These are phyloP conservation scores for Seison nebaliae DNA, from an alignment of 1,140 invertebrate genomes.

Conservation along the genomic window DNA sequence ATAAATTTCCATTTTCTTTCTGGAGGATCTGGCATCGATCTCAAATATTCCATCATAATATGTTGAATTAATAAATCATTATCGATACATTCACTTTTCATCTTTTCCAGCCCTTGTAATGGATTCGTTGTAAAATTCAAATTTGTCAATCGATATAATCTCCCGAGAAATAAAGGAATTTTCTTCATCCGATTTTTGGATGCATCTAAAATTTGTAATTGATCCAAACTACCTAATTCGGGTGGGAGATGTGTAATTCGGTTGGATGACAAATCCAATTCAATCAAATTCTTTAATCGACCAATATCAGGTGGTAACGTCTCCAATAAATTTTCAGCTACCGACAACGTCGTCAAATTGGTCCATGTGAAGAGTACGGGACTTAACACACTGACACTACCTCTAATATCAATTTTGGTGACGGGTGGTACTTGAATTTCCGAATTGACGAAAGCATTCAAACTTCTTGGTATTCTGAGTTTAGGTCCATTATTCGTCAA, in stretches of 20 bases:
- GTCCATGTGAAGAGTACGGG: slow-evolving; percentile 59
- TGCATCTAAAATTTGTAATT: slow-evolving; percentile 65
- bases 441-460: too few species aligned
- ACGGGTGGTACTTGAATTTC: too few species aligned
- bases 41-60: slow-evolving; percentile 42
- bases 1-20: slow-evolving; percentile 67
- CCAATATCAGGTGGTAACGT: slow-evolving; percentile 61
- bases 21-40: slow-evolving; percentile 70
- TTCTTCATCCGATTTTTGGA: slow-evolving; percentile 71
- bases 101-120: neutral
- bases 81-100: neutral
- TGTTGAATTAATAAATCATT: too few species aligned
- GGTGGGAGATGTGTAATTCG: slow-evolving; percentile 62
- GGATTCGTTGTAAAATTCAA: slow-evolving; percentile 23
- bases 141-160: slow-evolving; percentile 65
- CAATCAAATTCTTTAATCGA: slow-evolving; percentile 48
- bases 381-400: slow-evolving; percentile 55
- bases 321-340: slow-evolving; percentile 70
- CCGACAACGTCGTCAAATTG: slow-evolving; percentile 64
- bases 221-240: slow-evolving; percentile 73
- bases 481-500: too few species aligned
- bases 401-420: slow-evolving; percentile 29
- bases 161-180: slow-evolving; percentile 81
- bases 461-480: too few species aligned
- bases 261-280: slow-evolving; percentile 56